A percentile compares a stretch with the other conserved stretches of the same genome.
These are phyloP conservation scores for Rachycentron canadum DNA, from an alignment of 2,797 vertebrate species.

Conservation along the genomic window DNA sequence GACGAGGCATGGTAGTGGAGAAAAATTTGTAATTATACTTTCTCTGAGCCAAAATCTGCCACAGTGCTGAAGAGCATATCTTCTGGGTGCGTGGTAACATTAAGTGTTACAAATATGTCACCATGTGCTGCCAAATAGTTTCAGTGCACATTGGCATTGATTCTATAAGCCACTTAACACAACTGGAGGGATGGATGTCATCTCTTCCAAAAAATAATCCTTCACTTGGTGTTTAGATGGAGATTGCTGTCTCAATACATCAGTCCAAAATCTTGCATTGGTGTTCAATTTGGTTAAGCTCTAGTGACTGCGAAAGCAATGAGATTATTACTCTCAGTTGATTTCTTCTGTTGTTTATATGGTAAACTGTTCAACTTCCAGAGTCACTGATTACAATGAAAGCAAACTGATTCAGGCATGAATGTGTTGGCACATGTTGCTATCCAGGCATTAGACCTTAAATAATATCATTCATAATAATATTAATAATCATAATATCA, in stretches of 20 bases:
- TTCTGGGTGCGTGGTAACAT: neutral
- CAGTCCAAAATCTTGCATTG: neutral
- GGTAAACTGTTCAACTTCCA: too few species aligned
- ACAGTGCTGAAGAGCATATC: conserved; percentile 8
- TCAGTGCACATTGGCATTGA: neutral
- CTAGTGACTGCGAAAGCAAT: neutral
- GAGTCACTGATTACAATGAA: too few species aligned
- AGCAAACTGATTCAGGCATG: neutral
- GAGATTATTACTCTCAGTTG: too few species aligned
- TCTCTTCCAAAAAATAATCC: neutral
- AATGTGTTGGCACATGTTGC: neutral
- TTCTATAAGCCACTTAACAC: neutral
- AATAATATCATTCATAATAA: too few species aligned
- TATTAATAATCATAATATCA: too few species aligned
- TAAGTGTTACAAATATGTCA: neutral
- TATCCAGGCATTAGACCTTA: neutral
- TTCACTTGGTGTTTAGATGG: neutral
- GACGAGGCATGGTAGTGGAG: conserved; percentile 23
- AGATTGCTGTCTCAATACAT: neutral
- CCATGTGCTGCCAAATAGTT: neutral
- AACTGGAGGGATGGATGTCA: neutral
- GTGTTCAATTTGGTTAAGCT: neutral
- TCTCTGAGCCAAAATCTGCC: conserved; percentile 10
- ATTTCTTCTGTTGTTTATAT: too few species aligned
- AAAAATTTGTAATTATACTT: conserved; percentile 21